Conservation (phyloP, 1,140 invertebrate species). For the Drosophila busckii region DNA sequence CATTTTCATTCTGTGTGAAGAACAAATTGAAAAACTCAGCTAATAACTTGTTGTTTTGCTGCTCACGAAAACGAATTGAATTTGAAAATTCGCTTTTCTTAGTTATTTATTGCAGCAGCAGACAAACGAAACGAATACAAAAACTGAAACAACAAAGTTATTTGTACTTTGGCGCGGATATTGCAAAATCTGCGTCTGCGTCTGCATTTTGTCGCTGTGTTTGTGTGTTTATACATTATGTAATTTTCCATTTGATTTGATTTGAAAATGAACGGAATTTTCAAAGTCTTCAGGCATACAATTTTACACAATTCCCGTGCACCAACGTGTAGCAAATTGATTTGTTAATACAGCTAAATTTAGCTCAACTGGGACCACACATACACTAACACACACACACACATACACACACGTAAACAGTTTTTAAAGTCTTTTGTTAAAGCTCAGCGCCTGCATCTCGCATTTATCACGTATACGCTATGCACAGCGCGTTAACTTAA, state of each 20-base stretch:
- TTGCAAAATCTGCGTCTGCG: constrained; percentile 5
- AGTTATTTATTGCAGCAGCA: constrained; percentile 46
- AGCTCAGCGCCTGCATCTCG: constrained; percentile 17
- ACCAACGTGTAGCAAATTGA: constrained; percentile 19
- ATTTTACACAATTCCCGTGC: constrained; percentile 36
- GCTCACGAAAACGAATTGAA: constrained; percentile 1
- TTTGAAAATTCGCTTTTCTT: constrained; percentile 25
- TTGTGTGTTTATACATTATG: constrained; percentile 48
- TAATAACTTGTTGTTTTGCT: constrained; percentile 64
- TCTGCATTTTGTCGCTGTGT: neutral
- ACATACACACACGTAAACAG: neutral
- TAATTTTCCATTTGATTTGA: constrained; percentile 50
- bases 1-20: constrained; percentile 50
- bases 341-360: constrained; percentile 64
- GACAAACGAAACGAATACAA: too few species aligned
- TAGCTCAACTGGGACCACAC: constrained; percentile 32
- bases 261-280: constrained; percentile 35
- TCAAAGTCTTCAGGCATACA: constrained; percentile 58
- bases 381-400: neutral
- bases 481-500: too few species aligned
- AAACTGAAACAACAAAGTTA: too few species aligned
- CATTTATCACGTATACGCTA: too few species aligned
- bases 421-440: constrained; percentile 17
- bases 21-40: too few species aligned
- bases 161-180: constrained; percentile 29